Base-by-base conservation (phyloP, 2,113 vertebrate species). In the Elanus axillaris region DNA sequence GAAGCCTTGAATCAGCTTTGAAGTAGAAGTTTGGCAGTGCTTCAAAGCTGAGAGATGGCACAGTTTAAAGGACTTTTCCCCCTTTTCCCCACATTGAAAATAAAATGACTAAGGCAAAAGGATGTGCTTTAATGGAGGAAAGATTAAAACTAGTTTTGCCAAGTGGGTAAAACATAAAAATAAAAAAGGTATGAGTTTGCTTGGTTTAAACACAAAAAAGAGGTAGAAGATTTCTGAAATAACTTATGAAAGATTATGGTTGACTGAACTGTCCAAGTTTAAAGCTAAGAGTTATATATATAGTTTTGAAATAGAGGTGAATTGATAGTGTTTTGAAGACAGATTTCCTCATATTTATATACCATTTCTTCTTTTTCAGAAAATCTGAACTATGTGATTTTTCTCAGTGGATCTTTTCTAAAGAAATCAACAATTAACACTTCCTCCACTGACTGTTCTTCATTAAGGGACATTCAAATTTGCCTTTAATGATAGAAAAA, bases 11-110 rank as follows among this genome's bases (percentile, higher is more conserved):
- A 95, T 91, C 38, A 90, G 56, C 91, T 96, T 71, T 97, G 91
- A 94, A 96, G 64, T 66, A 76, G 22, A 86, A 68, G 25, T 59
- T 67, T 96, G 95, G 86, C 93, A 95, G 53, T 40, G 36, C 85
- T 92, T 96, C 96, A 97, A 96, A 96, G 88, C 77, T 87, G 16
- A 85, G 34, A 91, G 66, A 92, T 80, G 48, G 42, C 58, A 92
- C 11, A 42, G 31, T 21, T 74, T 58, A 50, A 90, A 88, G 48
- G 36, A 58, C 31, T 92, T 74, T 52, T 16, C 27, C 62, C 50
- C 53, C 18, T 77, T 92, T 91, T 48, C 27, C 45, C 45, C 53
- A 66, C 11, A 22, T 3, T 50, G 36, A 76, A 94, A 95, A 80
- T 38, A 63, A 63, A 88, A 81, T 42, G 29, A 79, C 27, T 69